Percentiles rank a stretch among this genome's conserved stretches.
These are phyloP conservation scores for Champsocephalus esox DNA, from an alignment of 2,797 vertebrate genomes.

Conservation along the genomic window DNA sequence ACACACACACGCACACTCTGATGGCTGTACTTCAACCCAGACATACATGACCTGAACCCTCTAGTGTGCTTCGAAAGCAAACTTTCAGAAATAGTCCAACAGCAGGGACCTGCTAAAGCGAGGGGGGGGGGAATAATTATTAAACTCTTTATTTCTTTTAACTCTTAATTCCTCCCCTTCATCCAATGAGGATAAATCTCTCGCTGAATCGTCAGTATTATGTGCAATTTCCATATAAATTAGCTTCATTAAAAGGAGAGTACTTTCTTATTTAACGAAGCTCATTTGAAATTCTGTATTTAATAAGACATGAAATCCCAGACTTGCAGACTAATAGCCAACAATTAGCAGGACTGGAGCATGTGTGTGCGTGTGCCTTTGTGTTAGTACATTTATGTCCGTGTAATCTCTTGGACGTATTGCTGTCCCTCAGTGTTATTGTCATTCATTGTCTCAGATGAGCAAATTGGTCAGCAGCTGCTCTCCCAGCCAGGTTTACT, in stretches of 20 bases:
- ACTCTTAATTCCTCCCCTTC: constrained; percentile 60
- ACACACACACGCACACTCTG: constrained; percentile 49
- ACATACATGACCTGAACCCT: constrained; percentile 46
- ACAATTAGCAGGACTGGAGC: constrained; percentile 80
- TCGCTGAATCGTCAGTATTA: constrained; percentile 81
- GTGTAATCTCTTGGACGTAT: constrained; percentile 67
- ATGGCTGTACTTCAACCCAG: constrained; percentile 32
- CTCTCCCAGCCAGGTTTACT: constrained; percentile 59
- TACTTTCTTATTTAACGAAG: constrained; percentile 87
- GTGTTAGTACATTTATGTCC: constrained; percentile 13
- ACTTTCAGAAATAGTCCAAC: constrained; percentile 39
- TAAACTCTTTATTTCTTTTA: constrained; percentile 18
- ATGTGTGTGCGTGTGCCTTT: constrained; percentile 26
- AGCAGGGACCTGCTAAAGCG: constrained; percentile 8
- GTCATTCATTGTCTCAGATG: constrained; percentile 71
- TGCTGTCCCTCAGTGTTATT: constrained; percentile 63
- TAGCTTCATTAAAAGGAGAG: constrained; percentile 88
- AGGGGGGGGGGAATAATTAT: constrained; percentile 10
- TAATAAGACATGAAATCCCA: constrained; percentile 88
- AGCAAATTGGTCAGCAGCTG: constrained; percentile 76
- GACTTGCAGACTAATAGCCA: constrained; percentile 86
- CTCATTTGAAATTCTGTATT: constrained; percentile 89
- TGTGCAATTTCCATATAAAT: constrained; percentile 90
- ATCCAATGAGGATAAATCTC: constrained; percentile 82
- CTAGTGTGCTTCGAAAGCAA: constrained; percentile 37